Percentiles rank a stretch among this genome's conserved stretches.
Evolutionary conservation across 2,888 invertebrate genomes (phyloP).

Genomic region (Octonoba sinensis): DNA sequence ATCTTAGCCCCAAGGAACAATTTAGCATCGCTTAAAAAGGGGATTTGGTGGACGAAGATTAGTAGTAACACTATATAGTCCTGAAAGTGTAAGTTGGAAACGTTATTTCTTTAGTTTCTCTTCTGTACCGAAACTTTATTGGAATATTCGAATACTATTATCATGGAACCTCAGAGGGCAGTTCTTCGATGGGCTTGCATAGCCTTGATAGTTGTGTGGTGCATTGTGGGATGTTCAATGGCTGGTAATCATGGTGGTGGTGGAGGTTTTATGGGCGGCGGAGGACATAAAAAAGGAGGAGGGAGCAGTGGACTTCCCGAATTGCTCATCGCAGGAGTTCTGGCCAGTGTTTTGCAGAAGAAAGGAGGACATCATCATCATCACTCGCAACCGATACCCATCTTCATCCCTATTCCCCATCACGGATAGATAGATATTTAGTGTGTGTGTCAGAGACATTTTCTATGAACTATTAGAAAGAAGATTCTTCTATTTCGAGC

Average conservation of each 20-base stretch:
- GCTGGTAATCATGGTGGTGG: neutral
- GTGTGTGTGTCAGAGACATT: too few species aligned
- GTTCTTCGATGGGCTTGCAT: slow-evolving; percentile 6
- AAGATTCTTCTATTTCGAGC: too few species aligned
- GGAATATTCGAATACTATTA: too few species aligned
- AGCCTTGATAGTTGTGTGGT: slow-evolving; percentile 6
- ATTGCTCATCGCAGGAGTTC: slow-evolving; percentile 7
- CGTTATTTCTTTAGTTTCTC: too few species aligned
- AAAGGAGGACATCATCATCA: slow-evolving; percentile 3
- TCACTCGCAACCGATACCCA: slow-evolving; percentile 8
- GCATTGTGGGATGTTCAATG: neutral
- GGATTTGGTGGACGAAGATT: too few species aligned
- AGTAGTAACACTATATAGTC: too few species aligned
- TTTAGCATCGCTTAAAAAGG: too few species aligned
- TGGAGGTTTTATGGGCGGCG: slow-evolving; percentile 7
- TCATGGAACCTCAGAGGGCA: too few species aligned
- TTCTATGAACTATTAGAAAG: too few species aligned
- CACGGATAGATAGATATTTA: neutral
- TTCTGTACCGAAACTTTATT: too few species aligned
- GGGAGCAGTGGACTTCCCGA: neutral
- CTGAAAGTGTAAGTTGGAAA: too few species aligned
- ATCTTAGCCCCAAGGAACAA: too few species aligned
- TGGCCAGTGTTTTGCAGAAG: slow-evolving; percentile 18
- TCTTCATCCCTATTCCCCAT: slow-evolving; percentile 15
- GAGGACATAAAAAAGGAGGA: slow-evolving; percentile 3